Conservation (phyloP, 2,888 invertebrate genomes). For the Sthenelais limicola region DNA sequence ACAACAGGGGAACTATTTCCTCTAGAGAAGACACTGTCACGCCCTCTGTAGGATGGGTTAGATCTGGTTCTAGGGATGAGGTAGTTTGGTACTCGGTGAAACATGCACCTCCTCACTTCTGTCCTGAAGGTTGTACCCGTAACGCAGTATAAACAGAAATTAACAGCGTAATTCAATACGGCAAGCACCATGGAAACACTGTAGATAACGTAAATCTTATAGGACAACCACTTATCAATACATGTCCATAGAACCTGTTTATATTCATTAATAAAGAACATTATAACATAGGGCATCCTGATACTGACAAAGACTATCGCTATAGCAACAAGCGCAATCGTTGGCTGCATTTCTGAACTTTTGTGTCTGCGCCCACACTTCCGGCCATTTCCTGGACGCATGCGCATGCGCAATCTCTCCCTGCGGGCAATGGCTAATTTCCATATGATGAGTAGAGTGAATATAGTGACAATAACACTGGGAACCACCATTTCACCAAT, state of each 20-base stretch:
- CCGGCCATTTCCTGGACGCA: neutral
- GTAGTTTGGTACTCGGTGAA: conserved; percentile 25
- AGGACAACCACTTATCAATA: conserved; percentile 3
- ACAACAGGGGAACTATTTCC: neutral
- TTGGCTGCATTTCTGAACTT: neutral
- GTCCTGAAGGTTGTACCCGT: conserved; percentile 11
- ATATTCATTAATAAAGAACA: conserved; percentile 14
- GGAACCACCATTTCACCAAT: conserved; percentile 30
- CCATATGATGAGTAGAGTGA: conserved; percentile 33
- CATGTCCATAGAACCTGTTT: conserved; percentile 1
- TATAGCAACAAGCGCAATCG: conserved; percentile 26
- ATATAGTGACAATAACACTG: conserved; percentile 37
- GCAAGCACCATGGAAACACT: conserved; percentile 19
- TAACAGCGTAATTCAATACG: conserved; percentile 30
- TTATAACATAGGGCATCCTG: conserved; percentile 19
- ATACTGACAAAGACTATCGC: conserved; percentile 29
- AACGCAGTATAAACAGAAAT: conserved; percentile 34
- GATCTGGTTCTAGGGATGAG: conserved; percentile 14
- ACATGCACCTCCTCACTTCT: conserved; percentile 28
- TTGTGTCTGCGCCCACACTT: neutral
- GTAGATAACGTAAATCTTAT: conserved; percentile 19
- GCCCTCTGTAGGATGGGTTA: neutral
- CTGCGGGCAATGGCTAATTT: conserved; percentile 4
- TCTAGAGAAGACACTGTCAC: neutral
- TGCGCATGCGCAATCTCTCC: conserved; percentile 8